These are phyloP conservation scores for Hoplodrina blanda DNA, from an alignment of 2,888 invertebrate species.

Conservation along the genomic window DNA sequence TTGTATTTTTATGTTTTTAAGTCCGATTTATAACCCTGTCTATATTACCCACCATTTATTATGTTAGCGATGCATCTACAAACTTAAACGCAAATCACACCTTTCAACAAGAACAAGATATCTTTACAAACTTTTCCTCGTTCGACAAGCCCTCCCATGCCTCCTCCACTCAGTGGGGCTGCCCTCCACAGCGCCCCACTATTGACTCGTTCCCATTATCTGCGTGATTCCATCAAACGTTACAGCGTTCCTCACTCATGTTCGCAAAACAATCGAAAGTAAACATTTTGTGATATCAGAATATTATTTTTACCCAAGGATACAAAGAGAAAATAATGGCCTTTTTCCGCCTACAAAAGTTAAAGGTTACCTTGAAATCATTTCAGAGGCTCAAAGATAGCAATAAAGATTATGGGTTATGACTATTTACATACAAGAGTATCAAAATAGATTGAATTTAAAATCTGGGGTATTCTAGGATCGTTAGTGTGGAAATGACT, in stretches of 20 bases:
- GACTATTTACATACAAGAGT: not conserved
- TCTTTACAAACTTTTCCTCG: slow-evolving; percentile 3
- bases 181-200: not conserved
- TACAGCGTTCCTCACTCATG: not conserved
- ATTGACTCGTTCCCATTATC: not conserved
- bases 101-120: not conserved
- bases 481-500: no score
- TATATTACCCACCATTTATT: not conserved
- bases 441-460: no score
- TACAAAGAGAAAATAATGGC: not conserved
- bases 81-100: not conserved
- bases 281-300: slow-evolving; percentile 9
- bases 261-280: not conserved
- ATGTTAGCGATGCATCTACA: not conserved
- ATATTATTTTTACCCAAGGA: not conserved
- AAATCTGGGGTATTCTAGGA: no score
- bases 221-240: slow-evolving; percentile 8
- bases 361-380: not conserved
- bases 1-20: no score
- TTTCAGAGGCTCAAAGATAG: not conserved
- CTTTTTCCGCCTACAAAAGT: not conserved
- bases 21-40: no score
- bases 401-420: not conserved
- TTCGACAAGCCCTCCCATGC: not conserved
- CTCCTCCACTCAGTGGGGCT: not conserved